phyloP scores from a whole-genome alignment of 2,888 invertebrate species.

The Ernsta delagoae region DNA sequence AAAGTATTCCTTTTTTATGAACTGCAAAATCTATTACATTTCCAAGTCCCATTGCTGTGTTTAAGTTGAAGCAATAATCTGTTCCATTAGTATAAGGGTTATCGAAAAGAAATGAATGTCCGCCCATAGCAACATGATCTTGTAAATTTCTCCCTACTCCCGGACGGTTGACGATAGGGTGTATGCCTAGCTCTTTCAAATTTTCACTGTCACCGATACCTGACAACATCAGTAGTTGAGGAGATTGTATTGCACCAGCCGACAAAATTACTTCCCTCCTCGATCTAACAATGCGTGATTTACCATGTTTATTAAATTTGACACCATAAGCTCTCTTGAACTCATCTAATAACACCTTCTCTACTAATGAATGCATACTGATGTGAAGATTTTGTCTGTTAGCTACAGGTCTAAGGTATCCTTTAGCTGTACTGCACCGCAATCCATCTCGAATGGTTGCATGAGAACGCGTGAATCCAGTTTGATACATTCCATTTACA shows the following conservation, averaged over 20 bases:
- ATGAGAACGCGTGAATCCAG: conserved; percentile 91
- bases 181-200: conserved; percentile 85
- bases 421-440: conserved; percentile 93
- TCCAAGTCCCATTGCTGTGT: conserved; percentile 85
- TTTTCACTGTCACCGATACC: conserved; percentile 87
- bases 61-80: conserved; percentile 88
- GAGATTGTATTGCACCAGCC: conserved; percentile 93
- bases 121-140: conserved; percentile 93
- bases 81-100: conserved; percentile 84
- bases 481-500: conserved; percentile 91
- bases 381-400: conserved; percentile 90
- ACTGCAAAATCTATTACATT: conserved; percentile 87
- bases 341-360: conserved; percentile 87
- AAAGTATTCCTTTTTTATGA: conserved; percentile 87
- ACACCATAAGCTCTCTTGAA: conserved; percentile 88
- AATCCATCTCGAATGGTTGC: conserved; percentile 91
- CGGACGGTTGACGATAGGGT: conserved; percentile 85
- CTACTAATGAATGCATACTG: conserved; percentile 87
- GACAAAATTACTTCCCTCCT: conserved; percentile 92
- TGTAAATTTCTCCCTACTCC: conserved; percentile 93
- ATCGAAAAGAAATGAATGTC: conserved; percentile 89
- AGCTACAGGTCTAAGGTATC: conserved; percentile 88
- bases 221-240: conserved; percentile 94
- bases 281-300: conserved; percentile 84
- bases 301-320: conserved; percentile 85